Evolutionary conservation across 2,888 invertebrate genomes (phyloP), one percentile per base, ranked within the genome.

Genomic region (Tenthredo notha): DNA sequence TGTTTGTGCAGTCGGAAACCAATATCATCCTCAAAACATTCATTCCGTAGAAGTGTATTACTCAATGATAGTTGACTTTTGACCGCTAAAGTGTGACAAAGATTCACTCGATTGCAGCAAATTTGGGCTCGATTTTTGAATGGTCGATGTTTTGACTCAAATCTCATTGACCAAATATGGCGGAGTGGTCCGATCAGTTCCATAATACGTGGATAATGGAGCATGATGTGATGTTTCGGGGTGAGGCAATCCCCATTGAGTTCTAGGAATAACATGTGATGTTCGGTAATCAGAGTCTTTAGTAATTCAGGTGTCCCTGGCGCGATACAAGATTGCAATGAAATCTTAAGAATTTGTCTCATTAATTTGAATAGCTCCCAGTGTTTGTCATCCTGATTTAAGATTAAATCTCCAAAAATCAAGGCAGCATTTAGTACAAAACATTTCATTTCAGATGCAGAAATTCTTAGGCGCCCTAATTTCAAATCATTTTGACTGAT

Each of bases 161-260:
- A 88, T 29, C 87, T 37, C 84, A 88, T 87, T 70, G 86, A 86
- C 75, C 84, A 87, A 50, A 87, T 80, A 47, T 85, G 80, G 37
- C 85, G 78, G 5, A 87, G 58, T 6, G 87, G 88, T 7, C 88
- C 89, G 58, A 87, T 61, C 50, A 87, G 67, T 54, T 58, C 50
- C 82, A 89, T 87, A 25, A 88, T 78, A 18, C 43, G 50, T 12
- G 86, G 86, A 86, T 88, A 88, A 84, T 89, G 88, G 7, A 86
- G 37, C 33, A 89, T 50, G 37, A 88, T 84, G 82, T 88, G 88
- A 74, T 87, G 86, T 87, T 89, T 89, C 6, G 87, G 86, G 67
- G 86, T 87, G n/a, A 89, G 83, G 43, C 78, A 47, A 25, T 80
- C 84, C 37, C 84, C 84, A 29, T 87, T 86, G 7, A 87, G 18